phyloP scores from a whole-genome alignment of 2,113 vertebrate genomes.

The Alethe castanea region DNA sequence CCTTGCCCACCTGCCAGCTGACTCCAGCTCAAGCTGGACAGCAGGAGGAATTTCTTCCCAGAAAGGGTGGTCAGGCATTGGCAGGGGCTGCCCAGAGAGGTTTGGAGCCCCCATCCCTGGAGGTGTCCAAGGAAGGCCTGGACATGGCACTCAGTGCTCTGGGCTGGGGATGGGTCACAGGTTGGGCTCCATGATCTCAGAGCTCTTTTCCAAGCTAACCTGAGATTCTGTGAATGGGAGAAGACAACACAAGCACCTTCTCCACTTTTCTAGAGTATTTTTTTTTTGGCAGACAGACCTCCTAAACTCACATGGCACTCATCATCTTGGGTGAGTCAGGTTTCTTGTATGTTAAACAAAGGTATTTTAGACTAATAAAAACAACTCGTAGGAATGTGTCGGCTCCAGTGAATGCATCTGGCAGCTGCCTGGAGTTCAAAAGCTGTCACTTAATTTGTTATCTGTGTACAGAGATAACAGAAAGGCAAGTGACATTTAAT shows the following conservation, averaged over 20 bases:
- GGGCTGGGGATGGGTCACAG: neutral
- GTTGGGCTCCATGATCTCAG: fast-evolving
- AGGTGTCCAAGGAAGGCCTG: neutral
- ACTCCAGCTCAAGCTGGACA: neutral
- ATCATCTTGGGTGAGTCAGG: neutral
- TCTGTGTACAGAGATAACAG: neutral
- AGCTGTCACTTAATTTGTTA: neutral
- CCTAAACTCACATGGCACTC: neutral
- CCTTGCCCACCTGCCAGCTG: neutral
- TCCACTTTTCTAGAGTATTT: neutral
- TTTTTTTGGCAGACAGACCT: neutral
- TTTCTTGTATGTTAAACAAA: neutral
- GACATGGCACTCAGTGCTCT: neutral
- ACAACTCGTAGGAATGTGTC: neutral
- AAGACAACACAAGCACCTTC: neutral
- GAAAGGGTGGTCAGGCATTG: neutral
- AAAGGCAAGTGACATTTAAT: neutral
- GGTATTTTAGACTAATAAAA: neutral
- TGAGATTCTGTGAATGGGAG: neutral
- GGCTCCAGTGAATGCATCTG: neutral
- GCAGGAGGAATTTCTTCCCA: neutral
- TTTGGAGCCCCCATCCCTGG: neutral
- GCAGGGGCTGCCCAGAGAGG: neutral
- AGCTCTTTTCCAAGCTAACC: neutral
- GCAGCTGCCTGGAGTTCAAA: neutral